Evolutionary conservation across 37 sponge, comb jelly and placozoan species (phyloP).

Genomic region (Axinella damicornis): DNA sequence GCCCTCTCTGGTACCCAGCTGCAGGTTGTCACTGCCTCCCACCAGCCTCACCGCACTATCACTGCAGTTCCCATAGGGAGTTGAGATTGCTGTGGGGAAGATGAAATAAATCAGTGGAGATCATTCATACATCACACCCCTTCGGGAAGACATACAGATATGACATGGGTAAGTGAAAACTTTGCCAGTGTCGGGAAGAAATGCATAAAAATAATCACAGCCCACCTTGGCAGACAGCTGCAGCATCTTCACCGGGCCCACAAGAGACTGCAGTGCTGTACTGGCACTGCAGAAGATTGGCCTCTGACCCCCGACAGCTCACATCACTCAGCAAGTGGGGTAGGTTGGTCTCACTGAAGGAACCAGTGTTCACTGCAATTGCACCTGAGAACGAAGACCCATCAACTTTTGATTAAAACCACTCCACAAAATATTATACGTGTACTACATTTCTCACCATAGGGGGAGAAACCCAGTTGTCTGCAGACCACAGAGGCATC

Average conservation of each 20-base stretch:
- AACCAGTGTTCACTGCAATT: not conserved
- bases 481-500: conserved; percentile 23
- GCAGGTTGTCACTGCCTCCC: not conserved
- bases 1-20: not conserved
- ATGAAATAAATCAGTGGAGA: not conserved
- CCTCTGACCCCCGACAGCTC: conserved; percentile 44
- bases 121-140: no score
- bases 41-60: not conserved
- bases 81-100: not conserved
- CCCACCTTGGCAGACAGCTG: conserved; percentile 18
- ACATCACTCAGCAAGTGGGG: conserved; percentile 9
- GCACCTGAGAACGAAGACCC: conserved; percentile 15
- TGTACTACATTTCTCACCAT: not conserved
- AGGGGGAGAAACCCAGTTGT: conserved; percentile 5
- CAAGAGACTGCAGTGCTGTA: not conserved
- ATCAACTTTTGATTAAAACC: no score
- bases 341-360: not conserved
- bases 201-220: no score
- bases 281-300: not conserved
- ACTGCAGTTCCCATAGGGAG: not conserved
- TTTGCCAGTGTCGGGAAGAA: no score
- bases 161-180: no score
- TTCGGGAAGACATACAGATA: no score
- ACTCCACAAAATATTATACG: no score
- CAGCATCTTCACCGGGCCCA: not conserved